A percentile compares a stretch with the other conserved stretches of the same genome.
Conservation (phyloP, 2,797 vertebrate species). For the Pitangus sulphuratus region DNA sequence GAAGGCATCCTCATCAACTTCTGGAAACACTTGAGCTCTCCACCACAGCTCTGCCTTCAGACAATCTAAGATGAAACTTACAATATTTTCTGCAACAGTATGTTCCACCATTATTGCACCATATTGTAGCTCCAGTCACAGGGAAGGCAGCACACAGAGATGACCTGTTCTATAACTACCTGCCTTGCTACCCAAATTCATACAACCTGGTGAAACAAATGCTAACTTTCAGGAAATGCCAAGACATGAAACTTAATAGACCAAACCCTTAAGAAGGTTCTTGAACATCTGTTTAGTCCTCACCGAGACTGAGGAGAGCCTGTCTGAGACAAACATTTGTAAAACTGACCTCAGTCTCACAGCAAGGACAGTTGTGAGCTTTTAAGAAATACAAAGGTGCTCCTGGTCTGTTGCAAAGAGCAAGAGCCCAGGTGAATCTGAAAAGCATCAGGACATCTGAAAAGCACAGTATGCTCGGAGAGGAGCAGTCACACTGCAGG, state of each 20-base stretch:
- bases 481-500: background rate
- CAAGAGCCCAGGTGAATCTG: background rate
- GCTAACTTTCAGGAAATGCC: background rate
- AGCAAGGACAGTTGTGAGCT: background rate
- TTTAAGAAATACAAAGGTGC: background rate
- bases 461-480: background rate
- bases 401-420: background rate
- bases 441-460: background rate
- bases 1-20: background rate
- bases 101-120: background rate
- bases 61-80: background rate
- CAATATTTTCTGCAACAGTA: background rate
- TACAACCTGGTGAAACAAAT: background rate
- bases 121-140: background rate
- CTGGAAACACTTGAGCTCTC: slow-evolving; percentile 4
- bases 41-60: background rate
- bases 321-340: background rate
- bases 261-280: background rate
- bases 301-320: background rate
- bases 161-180: background rate
- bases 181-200: background rate
- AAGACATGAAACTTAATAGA: background rate
- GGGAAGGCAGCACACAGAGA: background rate
- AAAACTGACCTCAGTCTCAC: background rate
- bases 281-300: background rate